Base-by-base conservation (phyloP, 2,797 vertebrate species). In the Strix occidentalis region DNA sequence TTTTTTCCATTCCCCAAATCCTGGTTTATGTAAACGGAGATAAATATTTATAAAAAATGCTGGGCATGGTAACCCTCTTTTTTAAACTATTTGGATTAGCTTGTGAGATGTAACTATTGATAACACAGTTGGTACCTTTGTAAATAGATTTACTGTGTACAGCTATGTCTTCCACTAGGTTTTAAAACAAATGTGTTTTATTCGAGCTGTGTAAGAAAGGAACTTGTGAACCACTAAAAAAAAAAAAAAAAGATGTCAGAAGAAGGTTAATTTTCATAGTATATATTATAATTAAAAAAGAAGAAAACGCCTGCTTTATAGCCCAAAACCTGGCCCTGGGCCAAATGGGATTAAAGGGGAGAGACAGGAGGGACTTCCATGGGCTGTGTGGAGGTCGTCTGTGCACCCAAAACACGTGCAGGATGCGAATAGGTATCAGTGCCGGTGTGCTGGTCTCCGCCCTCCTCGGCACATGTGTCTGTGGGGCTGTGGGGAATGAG, bases 41-140 rank as follows among this genome's bases (percentile, higher is more conserved):
- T 91, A 97, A 97, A 96, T 97, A 97, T 97, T 97, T 97, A 87
- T 92, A 60, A 96, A 93, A 96, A 96, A 95, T 78, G n/a, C 70
- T 83, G 87, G 83, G 77, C 94, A 95, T 24, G 76, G 74, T 95
- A 97, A 97, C 89, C 48, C 72, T 88, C 69, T 74, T 93, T 96
- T 76, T 82, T 50, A 95, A 97, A 97, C 89, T 97, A 93, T 96
- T 97, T 97, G 89, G 77, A 91, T 96, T 91, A 93, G 54, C 87
- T 94, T 92, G 72, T 89, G 95, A 96, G 91, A 97, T 96, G 90
- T 96, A 96, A 87, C 84, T 96, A 91, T 96, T 95, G 94, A 93
- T 93, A 93, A 94, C 65, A 88, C 19, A 83, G 25, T 96, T 96
- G 79, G 68, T 92, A 97, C 93, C 77, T 95, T 89, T 69, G 57